A percentile compares a stretch with the other conserved stretches of the same genome.
phyloP scores from a whole-genome alignment of 2,797 vertebrate genomes.

The Smutsia gigantea region DNA sequence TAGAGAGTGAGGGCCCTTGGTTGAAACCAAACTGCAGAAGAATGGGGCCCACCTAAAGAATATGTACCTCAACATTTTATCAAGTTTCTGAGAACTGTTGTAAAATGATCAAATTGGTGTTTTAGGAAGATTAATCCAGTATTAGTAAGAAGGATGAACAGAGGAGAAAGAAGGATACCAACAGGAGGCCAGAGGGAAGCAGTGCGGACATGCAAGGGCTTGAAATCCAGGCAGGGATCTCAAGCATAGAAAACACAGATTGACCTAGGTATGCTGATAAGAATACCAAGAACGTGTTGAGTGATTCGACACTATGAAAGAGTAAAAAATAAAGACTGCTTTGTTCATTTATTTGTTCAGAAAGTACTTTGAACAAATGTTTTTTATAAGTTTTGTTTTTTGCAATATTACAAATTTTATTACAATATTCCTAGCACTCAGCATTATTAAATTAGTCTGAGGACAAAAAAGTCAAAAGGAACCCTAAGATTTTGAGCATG shows the following conservation, averaged over 20 bases:
- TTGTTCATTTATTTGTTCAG: neutral
- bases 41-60: neutral
- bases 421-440: neutral
- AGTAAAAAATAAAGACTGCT: neutral
- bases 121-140: neutral
- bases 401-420: neutral
- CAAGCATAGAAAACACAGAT: neutral
- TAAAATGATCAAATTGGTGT: neutral
- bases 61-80: neutral
- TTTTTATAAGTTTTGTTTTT: neutral
- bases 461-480: neutral
- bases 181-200: neutral
- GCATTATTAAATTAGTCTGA: constrained; percentile 16
- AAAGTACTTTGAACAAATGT: neutral
- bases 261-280: neutral
- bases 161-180: neutral
- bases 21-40: neutral
- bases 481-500: neutral
- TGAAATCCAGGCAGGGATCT: neutral
- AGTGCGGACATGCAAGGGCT: neutral
- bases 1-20: neutral
- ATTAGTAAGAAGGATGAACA: neutral
- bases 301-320: neutral
- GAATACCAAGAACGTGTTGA: neutral
- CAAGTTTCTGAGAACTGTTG: neutral